Evolutionary conservation across 2,888 invertebrate species (phyloP).

Genomic region (Atethmia centrago): DNA sequence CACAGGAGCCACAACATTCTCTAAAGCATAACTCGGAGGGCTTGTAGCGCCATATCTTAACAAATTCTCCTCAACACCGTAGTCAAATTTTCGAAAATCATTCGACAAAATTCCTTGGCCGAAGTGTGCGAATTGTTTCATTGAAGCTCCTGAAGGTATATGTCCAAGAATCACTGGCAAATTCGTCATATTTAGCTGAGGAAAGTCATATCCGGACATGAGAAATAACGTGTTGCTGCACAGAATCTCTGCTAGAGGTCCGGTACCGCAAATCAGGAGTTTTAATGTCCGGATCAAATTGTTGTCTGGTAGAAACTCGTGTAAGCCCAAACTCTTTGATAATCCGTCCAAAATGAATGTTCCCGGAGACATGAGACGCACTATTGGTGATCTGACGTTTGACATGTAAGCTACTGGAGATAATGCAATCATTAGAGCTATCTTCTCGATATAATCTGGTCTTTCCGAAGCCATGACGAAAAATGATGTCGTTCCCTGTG

Average conservation of each 20-base stretch:
- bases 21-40: conserved; percentile 79
- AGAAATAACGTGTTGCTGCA: conserved; percentile 91
- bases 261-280: conserved; percentile 82
- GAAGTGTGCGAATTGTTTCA: conserved; percentile 89
- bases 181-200: conserved; percentile 91
- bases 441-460: conserved; percentile 90
- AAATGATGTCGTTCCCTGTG: conserved; percentile 92
- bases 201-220: conserved; percentile 89
- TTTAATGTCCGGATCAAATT: conserved; percentile 86
- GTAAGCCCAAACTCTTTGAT: conserved; percentile 82
- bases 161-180: conserved; percentile 90
- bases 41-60: conserved; percentile 71
- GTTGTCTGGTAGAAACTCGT: conserved; percentile 92
- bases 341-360: conserved; percentile 70
- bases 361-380: conserved; percentile 76
- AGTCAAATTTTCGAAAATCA: conserved; percentile 78
- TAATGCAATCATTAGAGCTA: conserved; percentile 88
- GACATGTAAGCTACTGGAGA: conserved; percentile 91
- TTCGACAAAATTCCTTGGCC: conserved; percentile 84
- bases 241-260: conserved; percentile 83
- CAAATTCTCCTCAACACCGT: conserved; percentile 75
- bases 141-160: conserved; percentile 89
- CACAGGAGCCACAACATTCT: conserved; percentile 76
- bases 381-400: conserved; percentile 79
- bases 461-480: conserved; percentile 89